A percentile compares a stretch with the other conserved stretches of the same genome.
Evolutionary conservation across 2,797 vertebrate genomes (phyloP).

Genomic region (Oceanodroma leucorhoa): DNA sequence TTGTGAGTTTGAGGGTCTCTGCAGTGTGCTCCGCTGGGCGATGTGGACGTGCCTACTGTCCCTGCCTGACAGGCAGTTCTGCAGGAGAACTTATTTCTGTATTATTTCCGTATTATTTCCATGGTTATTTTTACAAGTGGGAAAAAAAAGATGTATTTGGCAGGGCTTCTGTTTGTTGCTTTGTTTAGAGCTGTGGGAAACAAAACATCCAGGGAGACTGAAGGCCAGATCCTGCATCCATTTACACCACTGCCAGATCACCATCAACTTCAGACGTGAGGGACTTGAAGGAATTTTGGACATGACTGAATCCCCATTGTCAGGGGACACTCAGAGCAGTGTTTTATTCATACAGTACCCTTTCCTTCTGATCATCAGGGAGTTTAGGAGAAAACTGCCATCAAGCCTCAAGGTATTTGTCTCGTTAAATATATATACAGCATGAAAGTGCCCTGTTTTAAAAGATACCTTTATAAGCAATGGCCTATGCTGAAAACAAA

Average conservation of each 20-base stretch:
- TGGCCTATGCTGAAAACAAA: not conserved
- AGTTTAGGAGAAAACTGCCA: slow-evolving; percentile 14
- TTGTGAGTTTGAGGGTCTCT: not conserved
- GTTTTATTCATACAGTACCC: not conserved
- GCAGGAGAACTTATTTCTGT: not conserved
- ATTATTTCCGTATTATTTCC: not conserved
- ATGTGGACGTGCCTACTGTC: not conserved
- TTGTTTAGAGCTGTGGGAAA: not conserved
- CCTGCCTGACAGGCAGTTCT: not conserved
- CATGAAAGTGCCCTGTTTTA: not conserved
- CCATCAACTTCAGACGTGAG: not conserved
- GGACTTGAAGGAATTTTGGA: not conserved
- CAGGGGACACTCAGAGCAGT: not conserved
- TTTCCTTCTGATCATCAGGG: slow-evolving; percentile 12
- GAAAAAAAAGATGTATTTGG: not conserved
- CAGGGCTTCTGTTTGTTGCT: not conserved
- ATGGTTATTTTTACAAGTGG: not conserved
- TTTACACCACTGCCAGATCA: not conserved
- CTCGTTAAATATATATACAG: not conserved
- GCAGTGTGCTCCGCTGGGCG: not conserved
- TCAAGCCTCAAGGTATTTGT: slow-evolving; percentile 26
- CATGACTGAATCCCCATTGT: not conserved
- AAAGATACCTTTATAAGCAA: not conserved
- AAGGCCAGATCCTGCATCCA: not conserved
- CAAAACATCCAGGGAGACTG: not conserved